Evolutionary conservation across 1,140 invertebrate species (phyloP), one percentile per base, ranked within the genome.

Genomic region (Drosophila ironensis): DNA sequence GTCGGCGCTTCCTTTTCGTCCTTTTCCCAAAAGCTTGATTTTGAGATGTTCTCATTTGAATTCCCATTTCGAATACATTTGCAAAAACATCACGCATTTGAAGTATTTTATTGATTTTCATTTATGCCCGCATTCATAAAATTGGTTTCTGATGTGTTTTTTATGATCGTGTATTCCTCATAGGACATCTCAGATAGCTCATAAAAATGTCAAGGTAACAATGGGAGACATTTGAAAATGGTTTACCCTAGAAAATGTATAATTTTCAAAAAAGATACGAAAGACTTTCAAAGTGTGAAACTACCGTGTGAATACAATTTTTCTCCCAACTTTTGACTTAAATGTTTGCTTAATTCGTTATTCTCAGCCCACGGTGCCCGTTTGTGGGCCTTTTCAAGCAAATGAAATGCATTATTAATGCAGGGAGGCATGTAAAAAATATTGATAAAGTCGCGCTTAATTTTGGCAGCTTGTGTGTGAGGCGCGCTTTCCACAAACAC

Each of bases 381-480:
- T 63, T 63, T 38, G 33, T 47, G 37, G 37, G 47, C 78, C 64
- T 72, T 80, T 78, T 63, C 56, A 86, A 60, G 60, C 74, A 84
- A 84, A 84, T 84, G 78, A 84, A 84, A 72, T 80, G 78, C 80
- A 50, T 84, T 71, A 84, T 86, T 84, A 86, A 86, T 84, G 73
- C 78, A 86, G 47, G 54, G 56, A 57, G 47, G 47, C 45, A 54
- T 54, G 57, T 60, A 73, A 69, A 66, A 70, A 81, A 75, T 50
- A 80, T 80, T 80, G 76, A 80, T 80, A 75, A 81, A 81, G 71
- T 52, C 61, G 53, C 52, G 40, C 35, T 61, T 47, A 35, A 48
- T 69, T 63, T 37, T 53, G 37, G 30, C 61, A 56, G 42, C 61
- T 14, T 25, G 35, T 51, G 7, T 24, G 20, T 7, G 35, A 14